phyloP scores from a whole-genome alignment of 2,113 vertebrate genomes.

The Cebidichthys violaceus region DNA sequence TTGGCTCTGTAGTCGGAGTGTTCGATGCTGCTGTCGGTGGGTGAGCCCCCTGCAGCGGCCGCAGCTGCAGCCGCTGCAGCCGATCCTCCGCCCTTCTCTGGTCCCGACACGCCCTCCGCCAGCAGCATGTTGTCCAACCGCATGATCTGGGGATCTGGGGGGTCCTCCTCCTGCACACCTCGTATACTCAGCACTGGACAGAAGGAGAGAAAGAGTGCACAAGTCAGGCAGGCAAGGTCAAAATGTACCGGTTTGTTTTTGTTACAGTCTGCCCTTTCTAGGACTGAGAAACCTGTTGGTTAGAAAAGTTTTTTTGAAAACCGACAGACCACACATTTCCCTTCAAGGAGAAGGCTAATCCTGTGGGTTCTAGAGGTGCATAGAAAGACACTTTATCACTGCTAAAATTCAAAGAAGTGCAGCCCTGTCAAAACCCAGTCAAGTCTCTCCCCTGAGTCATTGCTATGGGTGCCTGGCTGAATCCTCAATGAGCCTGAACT shows the following conservation, averaged over 20 bases:
- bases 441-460: constrained; percentile 66
- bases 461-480: constrained; percentile 36
- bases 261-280: not conserved
- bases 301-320: constrained; percentile 12
- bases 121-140: constrained; percentile 92
- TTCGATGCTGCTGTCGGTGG: constrained; percentile 91
- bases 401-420: constrained; percentile 60
- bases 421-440: constrained; percentile 68
- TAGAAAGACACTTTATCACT: constrained; percentile 52
- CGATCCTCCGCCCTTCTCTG: constrained; percentile 89
- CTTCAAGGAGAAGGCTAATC: not conserved
- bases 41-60: constrained; percentile 90
- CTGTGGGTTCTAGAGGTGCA: constrained; percentile 12
- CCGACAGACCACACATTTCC: constrained; percentile 26
- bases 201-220: not conserved
- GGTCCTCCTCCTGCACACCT: constrained; percentile 89
- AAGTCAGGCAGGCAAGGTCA: not conserved
- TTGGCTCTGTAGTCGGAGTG: constrained; percentile 94
- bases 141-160: constrained; percentile 91
- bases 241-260: not conserved
- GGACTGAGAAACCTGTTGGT: constrained; percentile 17
- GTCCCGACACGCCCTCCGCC: constrained; percentile 91
- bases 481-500: constrained; percentile 57
- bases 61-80: constrained; percentile 86
- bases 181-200: constrained; percentile 88